Evolutionary conservation across 1,140 invertebrate genomes (phyloP).

Genomic region (Scylla paramamosain): DNA sequence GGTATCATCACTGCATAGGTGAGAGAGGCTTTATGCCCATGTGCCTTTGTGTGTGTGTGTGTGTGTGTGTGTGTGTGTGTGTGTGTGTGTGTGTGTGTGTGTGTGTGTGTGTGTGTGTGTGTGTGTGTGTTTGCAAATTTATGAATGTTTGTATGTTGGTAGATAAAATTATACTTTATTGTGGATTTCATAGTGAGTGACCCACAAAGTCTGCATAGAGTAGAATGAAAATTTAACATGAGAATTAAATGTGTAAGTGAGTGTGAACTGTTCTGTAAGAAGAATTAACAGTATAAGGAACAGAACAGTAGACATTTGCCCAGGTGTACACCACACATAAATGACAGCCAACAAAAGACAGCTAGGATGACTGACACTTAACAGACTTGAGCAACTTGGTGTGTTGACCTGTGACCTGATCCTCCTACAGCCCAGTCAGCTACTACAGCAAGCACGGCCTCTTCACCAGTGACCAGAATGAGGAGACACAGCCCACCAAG

Average conservation of each 20-base stretch:
- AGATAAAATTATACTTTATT: background rate
- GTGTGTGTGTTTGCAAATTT: background rate
- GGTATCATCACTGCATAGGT: background rate
- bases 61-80: background rate
- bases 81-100: background rate
- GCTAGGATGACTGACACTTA: background rate
- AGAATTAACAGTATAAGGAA: background rate
- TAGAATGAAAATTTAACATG: background rate
- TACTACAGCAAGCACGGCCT: slow-evolving; percentile 62
- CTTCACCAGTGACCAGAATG: background rate
- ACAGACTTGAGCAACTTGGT: background rate
- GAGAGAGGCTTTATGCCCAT: background rate
- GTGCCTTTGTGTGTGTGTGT: background rate
- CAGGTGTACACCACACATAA: background rate
- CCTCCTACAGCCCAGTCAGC: slow-evolving; percentile 64
- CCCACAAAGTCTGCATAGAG: too few species aligned
- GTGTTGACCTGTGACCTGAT: slow-evolving; percentile 38
- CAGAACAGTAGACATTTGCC: background rate
- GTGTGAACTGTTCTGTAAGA: background rate
- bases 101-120: background rate
- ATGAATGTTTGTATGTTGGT: background rate
- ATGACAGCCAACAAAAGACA: background rate
- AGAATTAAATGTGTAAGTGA: background rate
- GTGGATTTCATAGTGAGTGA: too few species aligned
- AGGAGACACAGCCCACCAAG: slow-evolving; percentile 25